Evolutionary conservation across 1,140 invertebrate species (phyloP), one percentile per base, ranked within the genome.

Genomic region (Leptestheria dahalacensis): DNA sequence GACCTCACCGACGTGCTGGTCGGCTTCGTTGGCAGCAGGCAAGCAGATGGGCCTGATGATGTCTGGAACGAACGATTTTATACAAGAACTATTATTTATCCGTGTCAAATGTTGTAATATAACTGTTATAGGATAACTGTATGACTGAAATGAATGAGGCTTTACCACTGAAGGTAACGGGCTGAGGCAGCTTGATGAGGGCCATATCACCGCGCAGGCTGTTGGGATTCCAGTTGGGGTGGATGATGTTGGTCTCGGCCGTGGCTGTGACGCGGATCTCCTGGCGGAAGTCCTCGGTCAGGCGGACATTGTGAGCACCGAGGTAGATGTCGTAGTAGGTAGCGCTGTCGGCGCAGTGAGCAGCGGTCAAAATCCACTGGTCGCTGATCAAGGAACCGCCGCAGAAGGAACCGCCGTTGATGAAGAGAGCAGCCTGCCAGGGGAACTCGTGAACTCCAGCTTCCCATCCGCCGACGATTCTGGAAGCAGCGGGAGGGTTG

Each of bases 191-290:
- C 48, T 70, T 68, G 15, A 81, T 68, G 18, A 81, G 59, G n/a
- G 78, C 77, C 48, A 81, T 74, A 64, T 81, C 79, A 65, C 77
- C 74, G 56, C 71, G 68, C 9, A 74, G 62, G 0, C 66, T 65
- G 15, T 63, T 63, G 0, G 70, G 65, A 68, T 72, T 71, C 70
- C 73, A 78, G 11, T 71, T 67, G 60, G 72, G 70, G 63, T 78
- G 77, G 21, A 74, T 69, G 55, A 71, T 68, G 57, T 74, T 73
- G 52, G 70, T 67, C 4, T 62, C 70, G 15, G 61, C 57, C 6
- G 53, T 61, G n/a, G 65, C 57, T 23, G 63, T 59, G 23, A 62
- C 48, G n/a, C 57, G 60, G 20, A 66, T 58, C 25, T 64, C 59
- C 15, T 61, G 51, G 3, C 64, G 60, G 25, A 59, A n/a, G 15